Base-by-base conservation (phyloP, 2,113 vertebrate genomes). In the Fukomys damarensis region DNA sequence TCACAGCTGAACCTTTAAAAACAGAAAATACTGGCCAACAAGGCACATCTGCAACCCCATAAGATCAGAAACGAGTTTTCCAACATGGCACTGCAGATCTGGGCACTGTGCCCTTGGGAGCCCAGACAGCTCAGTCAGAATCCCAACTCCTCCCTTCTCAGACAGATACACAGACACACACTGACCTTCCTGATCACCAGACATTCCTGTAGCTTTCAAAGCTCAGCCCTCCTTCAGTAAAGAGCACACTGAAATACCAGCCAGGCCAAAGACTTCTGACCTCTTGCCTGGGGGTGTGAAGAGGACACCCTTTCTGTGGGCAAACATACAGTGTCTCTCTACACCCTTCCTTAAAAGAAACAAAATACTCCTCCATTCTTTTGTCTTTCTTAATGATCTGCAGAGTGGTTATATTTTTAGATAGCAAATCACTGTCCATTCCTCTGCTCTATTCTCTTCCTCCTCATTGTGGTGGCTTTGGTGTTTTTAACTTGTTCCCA, bases 1-100 rank as follows among this genome's bases (percentile, higher is more conserved):
- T 70, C 96, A 94, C 41, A 49, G 96, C 86, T 87, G 92, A 97
- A 96, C n/a, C 76, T 97, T 97, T 95, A 97, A 86, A 96, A 96
- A 97, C 52, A 89, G 14, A 12, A 92, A 94, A 85, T 7, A 3
- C 49, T 92, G 97, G 81, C 38, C 76, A 96, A 94, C 41, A 95
- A 95, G 94, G 38, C 72, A 96, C 59, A 3, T 56, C 92, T 41
- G 61, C 93, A 96, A 95, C 74, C 84, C 89, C 66, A 0, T 5
- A 7, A 38, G 63, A 30, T 77, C 28, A 94, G 28, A 79, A 35
- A n/a, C 0, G 22, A 77, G n/a, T 26, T n/a, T 13, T 70, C n/a
- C 68, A 72, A 46, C 2, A 0, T 4, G 63, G 5, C 9, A 17
- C 6, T 11, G 49, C 0, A 3, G 22, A 0, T 7, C 14, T 32